phyloP scores from a whole-genome alignment of 2,113 vertebrate genomes.

The Arenaria interpres region DNA sequence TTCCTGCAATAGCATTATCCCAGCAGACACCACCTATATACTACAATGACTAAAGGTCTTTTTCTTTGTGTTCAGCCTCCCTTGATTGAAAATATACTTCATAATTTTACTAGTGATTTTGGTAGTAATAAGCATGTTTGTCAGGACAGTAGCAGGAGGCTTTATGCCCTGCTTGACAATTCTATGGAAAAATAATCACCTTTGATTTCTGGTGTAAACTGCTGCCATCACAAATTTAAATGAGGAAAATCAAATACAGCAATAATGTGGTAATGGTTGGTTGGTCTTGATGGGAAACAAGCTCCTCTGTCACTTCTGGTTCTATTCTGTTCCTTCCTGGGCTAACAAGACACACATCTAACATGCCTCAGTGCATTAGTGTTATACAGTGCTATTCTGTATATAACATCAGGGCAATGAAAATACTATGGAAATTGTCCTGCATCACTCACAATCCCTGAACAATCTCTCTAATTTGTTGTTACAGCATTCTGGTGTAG shows the following conservation, averaged over 20 bases:
- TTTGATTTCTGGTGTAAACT: constrained; percentile 22
- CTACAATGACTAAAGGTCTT: not conserved
- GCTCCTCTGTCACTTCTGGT: not conserved
- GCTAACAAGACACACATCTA: not conserved
- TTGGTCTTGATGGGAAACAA: not conserved
- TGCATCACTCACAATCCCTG: not conserved
- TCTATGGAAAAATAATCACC: not conserved
- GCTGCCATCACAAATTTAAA: constrained; percentile 15
- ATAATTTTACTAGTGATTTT: not conserved
- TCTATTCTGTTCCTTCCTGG: not conserved
- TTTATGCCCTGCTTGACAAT: not conserved
- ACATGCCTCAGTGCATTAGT: not conserved
- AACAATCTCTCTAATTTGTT: not conserved
- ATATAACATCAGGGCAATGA: not conserved
- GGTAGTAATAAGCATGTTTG: not conserved
- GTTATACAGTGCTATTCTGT: not conserved
- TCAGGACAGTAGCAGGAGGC: not conserved
- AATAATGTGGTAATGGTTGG: constrained; percentile 3
- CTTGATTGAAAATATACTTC: not conserved
- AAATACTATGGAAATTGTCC: not conserved
- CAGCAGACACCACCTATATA: not conserved
- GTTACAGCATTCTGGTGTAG: not conserved
- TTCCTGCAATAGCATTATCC: not conserved
- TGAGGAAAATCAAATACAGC: constrained; percentile 1
- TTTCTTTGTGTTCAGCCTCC: not conserved